Conservation (phyloP, 1,140 invertebrate species). For the Schlechtendalia chinensis region DNA sequence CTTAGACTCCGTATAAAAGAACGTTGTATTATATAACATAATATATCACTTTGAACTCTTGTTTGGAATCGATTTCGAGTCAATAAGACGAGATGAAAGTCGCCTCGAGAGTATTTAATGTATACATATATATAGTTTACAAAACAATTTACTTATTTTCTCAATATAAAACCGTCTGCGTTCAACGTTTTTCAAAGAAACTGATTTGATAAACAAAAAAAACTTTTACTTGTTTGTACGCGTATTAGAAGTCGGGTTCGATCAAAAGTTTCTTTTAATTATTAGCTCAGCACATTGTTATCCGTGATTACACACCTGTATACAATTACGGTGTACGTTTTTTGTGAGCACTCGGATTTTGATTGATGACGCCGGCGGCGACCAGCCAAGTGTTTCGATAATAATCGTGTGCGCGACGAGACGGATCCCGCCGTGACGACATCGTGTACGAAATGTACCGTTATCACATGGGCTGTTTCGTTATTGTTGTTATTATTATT, state of each 20-base stretch:
- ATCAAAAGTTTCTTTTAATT: conserved; percentile 19
- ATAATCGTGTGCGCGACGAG: no score
- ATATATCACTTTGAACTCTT: neutral
- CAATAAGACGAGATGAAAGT: neutral
- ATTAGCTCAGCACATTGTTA: neutral
- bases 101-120: neutral
- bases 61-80: conserved; percentile 23
- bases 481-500: no score
- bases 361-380: conserved; percentile 24
- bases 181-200: neutral
- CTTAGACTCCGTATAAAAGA: no score
- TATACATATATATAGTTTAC: neutral
- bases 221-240: neutral
- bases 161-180: neutral
- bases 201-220: neutral
- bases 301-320: neutral
- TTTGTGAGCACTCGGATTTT: neutral
- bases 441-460: neutral
- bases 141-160: conserved; percentile 24
- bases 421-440: neutral
- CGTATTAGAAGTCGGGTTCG: neutral
- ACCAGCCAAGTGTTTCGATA: conserved; percentile 14
- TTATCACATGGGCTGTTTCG: no score
- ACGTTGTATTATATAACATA: neutral
- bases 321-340: neutral